Evolutionary conservation across 2,113 vertebrate genomes (phyloP).

Genomic region (Garra rufa): DNA sequence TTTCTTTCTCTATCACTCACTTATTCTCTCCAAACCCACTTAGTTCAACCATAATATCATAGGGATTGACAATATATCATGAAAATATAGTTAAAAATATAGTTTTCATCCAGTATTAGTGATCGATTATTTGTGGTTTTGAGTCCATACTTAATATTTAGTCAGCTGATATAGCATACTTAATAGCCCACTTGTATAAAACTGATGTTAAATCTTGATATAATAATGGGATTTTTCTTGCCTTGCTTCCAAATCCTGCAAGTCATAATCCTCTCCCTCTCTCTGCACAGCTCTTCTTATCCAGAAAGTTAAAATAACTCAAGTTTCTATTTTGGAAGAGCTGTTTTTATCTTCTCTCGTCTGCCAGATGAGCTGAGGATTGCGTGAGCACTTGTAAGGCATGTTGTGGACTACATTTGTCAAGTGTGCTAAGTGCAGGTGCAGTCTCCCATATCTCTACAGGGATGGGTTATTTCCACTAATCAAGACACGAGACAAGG

Average conservation of each 20-base stretch:
- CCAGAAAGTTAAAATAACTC: slow-evolving; percentile 8
- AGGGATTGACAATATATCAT: neutral
- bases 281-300: slow-evolving; percentile 28
- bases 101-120: neutral
- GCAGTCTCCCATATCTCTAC: slow-evolving; percentile 45
- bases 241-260: neutral
- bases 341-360: slow-evolving; percentile 39
- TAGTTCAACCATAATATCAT: neutral
- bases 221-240: neutral
- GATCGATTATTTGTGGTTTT: neutral
- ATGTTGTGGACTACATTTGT: slow-evolving; percentile 33
- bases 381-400: slow-evolving; percentile 9
- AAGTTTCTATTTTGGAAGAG: slow-evolving; percentile 37
- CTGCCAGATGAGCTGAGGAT: slow-evolving; percentile 23
- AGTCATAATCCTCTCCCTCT: neutral
- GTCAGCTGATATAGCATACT: neutral
- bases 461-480: slow-evolving; percentile 14
- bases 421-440: slow-evolving; percentile 41
- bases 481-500: slow-evolving; percentile 28
- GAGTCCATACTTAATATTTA: neutral
- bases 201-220: neutral
- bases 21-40: neutral
- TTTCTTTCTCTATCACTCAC: slow-evolving; percentile 11
- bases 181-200: neutral
- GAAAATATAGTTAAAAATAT: no score